A percentile compares a stretch with the other conserved stretches of the same genome.
Conservation (phyloP, 1,140 invertebrate species). For the Eufriesea mexicana region DNA sequence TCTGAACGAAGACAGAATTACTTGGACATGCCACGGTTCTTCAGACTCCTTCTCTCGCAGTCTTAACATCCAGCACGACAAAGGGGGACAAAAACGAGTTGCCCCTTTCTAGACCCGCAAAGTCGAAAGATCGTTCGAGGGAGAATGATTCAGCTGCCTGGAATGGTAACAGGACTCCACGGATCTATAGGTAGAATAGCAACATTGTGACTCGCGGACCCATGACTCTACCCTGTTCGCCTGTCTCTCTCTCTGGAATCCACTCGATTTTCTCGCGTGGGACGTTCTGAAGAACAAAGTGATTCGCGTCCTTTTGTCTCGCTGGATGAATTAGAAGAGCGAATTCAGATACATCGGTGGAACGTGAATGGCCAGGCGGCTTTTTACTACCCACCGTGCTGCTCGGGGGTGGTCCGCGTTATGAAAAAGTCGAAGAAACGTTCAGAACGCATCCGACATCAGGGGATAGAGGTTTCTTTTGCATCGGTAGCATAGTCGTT, state of each 20-base stretch:
- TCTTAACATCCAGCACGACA: no score
- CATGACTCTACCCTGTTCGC: background rate
- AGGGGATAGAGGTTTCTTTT: background rate
- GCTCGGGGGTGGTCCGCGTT: no score
- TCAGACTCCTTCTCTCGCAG: no score
- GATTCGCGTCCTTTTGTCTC: background rate
- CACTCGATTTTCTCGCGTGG: background rate
- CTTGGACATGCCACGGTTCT: no score
- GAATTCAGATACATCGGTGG: background rate
- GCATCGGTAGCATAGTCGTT: background rate
- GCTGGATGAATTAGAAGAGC: background rate
- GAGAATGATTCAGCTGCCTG: no score
- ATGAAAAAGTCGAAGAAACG: no score
- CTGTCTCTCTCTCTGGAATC: background rate
- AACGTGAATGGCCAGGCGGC: background rate
- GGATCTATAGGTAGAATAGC: background rate
- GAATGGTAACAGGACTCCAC: background rate
- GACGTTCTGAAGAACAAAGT: background rate
- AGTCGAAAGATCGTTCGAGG: no score
- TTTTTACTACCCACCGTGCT: no score
- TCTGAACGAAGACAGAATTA: no score
- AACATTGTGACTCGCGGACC: background rate
- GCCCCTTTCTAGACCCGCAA: no score
- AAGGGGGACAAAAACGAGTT: no score
- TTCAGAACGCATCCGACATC: no score